Conservation (phyloP, 2,888 invertebrate species). For the Toxonevra muliebris region DNA sequence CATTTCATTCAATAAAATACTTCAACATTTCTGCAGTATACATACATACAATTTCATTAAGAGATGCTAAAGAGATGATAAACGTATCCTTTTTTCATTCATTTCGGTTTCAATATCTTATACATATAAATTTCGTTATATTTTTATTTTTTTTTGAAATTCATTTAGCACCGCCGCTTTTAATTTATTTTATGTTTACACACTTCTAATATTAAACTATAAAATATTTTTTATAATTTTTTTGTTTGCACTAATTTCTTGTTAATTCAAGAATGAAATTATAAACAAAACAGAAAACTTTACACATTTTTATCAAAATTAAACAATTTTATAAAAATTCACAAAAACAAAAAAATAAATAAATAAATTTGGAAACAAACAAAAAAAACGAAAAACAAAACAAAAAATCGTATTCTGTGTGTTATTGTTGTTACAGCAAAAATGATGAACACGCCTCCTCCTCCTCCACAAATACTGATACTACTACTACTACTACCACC, state of each 20-base stretch:
- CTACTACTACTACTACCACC: slow-evolving; percentile 49
- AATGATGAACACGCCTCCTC: slow-evolving; percentile 59
- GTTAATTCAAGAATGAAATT: no score
- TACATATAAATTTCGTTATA: background rate
- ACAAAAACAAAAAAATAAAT: no score
- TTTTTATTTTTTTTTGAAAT: background rate
- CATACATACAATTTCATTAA: no score
- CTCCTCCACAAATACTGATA: slow-evolving; percentile 54
- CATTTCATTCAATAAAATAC: background rate
- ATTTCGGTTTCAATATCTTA: background rate
- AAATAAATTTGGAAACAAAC: slow-evolving; percentile 25
- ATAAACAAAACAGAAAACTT: no score
- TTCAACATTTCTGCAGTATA: no score
- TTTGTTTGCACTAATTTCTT: no score
- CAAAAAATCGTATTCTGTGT: slow-evolving; percentile 37
- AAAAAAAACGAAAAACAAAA: slow-evolving; percentile 39
- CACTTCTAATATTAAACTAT: slow-evolving; percentile 27
- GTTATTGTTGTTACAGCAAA: slow-evolving; percentile 61
- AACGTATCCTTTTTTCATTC: no score
- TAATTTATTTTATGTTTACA: slow-evolving; percentile 2
- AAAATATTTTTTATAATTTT: slow-evolving; percentile 16
- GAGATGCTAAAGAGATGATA: no score
- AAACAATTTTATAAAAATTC: no score
- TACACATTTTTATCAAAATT: no score
- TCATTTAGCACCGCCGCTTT: background rate